phyloP scores from a whole-genome alignment of 2,888 invertebrate genomes.

The Geotrupes spiniger region DNA sequence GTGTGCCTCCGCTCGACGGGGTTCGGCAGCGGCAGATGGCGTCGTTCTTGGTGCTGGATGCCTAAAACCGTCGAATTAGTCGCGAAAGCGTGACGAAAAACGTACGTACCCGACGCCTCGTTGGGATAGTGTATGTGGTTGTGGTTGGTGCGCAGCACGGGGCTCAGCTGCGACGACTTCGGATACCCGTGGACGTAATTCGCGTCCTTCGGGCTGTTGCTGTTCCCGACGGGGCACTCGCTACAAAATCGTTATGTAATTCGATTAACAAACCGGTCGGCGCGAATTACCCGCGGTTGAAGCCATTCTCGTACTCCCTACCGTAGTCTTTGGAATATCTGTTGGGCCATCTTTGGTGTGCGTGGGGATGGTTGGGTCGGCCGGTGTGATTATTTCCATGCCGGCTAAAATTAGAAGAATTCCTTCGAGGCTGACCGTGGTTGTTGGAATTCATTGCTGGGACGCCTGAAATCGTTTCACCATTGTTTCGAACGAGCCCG shows the following conservation, averaged over 20 bases:
- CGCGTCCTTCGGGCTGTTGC: slow-evolving; percentile 46
- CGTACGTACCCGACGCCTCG: slow-evolving; percentile 42
- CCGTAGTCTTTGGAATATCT: slow-evolving; percentile 49
- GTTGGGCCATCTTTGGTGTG: slow-evolving; percentile 48
- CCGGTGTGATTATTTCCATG: slow-evolving; percentile 46
- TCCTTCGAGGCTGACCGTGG: slow-evolving; percentile 47
- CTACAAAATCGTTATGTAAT: slow-evolving; percentile 27
- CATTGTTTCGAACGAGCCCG: slow-evolving; percentile 1
- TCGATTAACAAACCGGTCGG: neutral
- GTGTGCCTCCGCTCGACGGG: slow-evolving; percentile 33
- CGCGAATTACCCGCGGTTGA: slow-evolving; percentile 44
- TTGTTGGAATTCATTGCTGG: slow-evolving; percentile 39
- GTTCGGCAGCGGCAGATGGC: slow-evolving; percentile 36
- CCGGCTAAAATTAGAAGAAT: slow-evolving; percentile 46
- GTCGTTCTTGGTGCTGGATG: slow-evolving; percentile 35
- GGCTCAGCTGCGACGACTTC: slow-evolving; percentile 48
- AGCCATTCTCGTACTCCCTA: slow-evolving; percentile 48
- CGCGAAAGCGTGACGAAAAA: neutral
- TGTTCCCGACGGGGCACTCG: slow-evolving; percentile 46
- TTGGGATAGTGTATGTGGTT: slow-evolving; percentile 43
- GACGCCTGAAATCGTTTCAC: slow-evolving; percentile 10
- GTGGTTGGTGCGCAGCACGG: slow-evolving; percentile 43
- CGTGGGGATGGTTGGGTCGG: slow-evolving; percentile 44
- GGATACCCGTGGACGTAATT: slow-evolving; percentile 48
- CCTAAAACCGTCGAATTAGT: slow-evolving; percentile 6